phyloP scores from a whole-genome alignment of 2,797 vertebrate genomes.

The Hemibagrus guttatus region DNA sequence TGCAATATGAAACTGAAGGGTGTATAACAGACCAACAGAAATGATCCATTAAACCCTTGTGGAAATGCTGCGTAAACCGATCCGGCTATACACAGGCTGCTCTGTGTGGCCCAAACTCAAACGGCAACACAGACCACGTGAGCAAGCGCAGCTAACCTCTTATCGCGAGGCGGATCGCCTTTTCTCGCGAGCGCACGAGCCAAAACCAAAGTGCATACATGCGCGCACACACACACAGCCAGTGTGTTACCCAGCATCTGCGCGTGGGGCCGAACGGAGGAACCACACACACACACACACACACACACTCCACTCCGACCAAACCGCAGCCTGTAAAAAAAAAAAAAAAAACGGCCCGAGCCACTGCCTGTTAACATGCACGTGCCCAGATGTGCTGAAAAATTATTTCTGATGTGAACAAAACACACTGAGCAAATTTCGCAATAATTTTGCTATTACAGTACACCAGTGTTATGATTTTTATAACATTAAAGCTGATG shows the following conservation, averaged over 20 bases:
- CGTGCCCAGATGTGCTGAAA: slow-evolving; percentile 25
- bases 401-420: not conserved
- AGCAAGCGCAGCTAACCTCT: slow-evolving; percentile 33
- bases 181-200: slow-evolving; percentile 49
- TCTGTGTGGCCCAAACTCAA: slow-evolving; percentile 2
- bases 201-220: slow-evolving; percentile 54
- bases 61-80: slow-evolving; percentile 43
- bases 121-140: not conserved
- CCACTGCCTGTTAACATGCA: slow-evolving; percentile 20
- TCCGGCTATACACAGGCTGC: slow-evolving; percentile 17
- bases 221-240: slow-evolving; percentile 67
- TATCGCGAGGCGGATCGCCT: slow-evolving; percentile 44
- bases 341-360: slow-evolving; percentile 2
- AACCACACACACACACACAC: slow-evolving; percentile 53
- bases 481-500: not conserved
- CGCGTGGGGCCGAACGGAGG: slow-evolving; percentile 61
- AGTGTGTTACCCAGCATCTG: slow-evolving; percentile 65
- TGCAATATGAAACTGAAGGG: slow-evolving; percentile 21
- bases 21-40: slow-evolving; percentile 34
- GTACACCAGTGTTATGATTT: not conserved
- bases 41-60: slow-evolving; percentile 39
- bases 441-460: not conserved
- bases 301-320: slow-evolving; percentile 40
- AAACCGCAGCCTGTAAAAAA: slow-evolving; percentile 33
- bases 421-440: not conserved